Conservation (phyloP, 2,888 invertebrate genomes). For the Xestoiulus laeticollis region DNA sequence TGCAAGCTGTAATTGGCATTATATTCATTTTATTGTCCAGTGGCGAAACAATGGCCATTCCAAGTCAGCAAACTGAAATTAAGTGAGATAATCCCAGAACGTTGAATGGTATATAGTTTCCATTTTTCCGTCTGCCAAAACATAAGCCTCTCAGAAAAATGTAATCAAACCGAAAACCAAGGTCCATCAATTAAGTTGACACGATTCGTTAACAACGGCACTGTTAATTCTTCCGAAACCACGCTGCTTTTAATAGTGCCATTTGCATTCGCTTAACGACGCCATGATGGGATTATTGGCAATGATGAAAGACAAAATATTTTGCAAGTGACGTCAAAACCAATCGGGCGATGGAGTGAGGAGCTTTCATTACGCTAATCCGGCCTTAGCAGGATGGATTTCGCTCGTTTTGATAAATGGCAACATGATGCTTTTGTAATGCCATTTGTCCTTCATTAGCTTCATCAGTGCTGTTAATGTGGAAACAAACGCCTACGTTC, state of each 20-base stretch:
- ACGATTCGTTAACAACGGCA: background rate
- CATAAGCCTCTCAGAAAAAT: background rate
- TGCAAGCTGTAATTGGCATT: background rate
- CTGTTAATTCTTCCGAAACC: background rate
- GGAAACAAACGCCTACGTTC: background rate
- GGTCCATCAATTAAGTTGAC: background rate
- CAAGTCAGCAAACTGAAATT: background rate
- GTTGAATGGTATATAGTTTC: background rate
- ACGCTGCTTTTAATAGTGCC: background rate
- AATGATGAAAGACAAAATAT: background rate
- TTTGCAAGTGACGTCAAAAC: background rate
- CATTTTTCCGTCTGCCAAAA: too few species aligned
- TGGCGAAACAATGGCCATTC: background rate
- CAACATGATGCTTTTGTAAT: background rate
- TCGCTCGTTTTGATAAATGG: background rate
- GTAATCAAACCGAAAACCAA: background rate
- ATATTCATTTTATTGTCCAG: background rate
- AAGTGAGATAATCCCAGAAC: background rate
- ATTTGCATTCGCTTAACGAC: slow-evolving; percentile 19
- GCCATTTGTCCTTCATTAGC: background rate
- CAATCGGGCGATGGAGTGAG: background rate
- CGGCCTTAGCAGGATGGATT: background rate
- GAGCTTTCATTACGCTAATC: background rate
- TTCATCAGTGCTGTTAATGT: background rate
- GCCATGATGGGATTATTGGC: background rate